These are phyloP conservation scores for Novumbra hubbsi DNA, from an alignment of 2,797 vertebrate species.

Conservation along the genomic window DNA sequence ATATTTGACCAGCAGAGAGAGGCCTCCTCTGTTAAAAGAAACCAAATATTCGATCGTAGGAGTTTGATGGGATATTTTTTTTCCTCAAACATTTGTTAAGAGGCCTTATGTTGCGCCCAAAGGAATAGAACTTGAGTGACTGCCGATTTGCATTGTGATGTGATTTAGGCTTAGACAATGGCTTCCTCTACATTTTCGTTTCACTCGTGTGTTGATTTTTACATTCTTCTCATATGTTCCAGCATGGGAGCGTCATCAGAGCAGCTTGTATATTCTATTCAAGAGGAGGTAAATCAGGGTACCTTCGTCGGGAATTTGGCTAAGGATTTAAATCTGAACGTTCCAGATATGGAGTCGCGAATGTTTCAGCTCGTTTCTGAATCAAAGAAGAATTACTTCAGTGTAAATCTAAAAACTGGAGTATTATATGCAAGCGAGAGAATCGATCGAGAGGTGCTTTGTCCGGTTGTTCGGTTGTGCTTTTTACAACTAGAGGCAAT, in stretches of 20 bases:
- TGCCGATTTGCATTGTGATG: background rate
- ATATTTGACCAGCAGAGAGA: background rate
- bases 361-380: constrained; percentile 77
- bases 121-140: background rate
- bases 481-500: constrained; percentile 74
- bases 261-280: constrained; percentile 79
- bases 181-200: background rate
- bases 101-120: background rate
- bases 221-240: background rate
- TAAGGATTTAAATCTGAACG: constrained; percentile 79
- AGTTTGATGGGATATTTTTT: background rate
- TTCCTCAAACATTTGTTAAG: background rate
- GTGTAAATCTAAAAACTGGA: constrained; percentile 71
- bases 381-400: constrained; percentile 71
- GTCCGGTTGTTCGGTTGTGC: constrained; percentile 60
- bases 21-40: background rate
- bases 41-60: background rate
- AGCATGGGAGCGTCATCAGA: constrained; percentile 32
- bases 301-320: constrained; percentile 85
- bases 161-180: background rate
- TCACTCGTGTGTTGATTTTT: background rate
- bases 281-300: constrained; percentile 82
- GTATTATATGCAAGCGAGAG: constrained; percentile 67
- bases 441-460: constrained; percentile 72
- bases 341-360: constrained; percentile 78